Conservation (phyloP, 2,888 invertebrate genomes). For the Spodoptera exigua region DNA sequence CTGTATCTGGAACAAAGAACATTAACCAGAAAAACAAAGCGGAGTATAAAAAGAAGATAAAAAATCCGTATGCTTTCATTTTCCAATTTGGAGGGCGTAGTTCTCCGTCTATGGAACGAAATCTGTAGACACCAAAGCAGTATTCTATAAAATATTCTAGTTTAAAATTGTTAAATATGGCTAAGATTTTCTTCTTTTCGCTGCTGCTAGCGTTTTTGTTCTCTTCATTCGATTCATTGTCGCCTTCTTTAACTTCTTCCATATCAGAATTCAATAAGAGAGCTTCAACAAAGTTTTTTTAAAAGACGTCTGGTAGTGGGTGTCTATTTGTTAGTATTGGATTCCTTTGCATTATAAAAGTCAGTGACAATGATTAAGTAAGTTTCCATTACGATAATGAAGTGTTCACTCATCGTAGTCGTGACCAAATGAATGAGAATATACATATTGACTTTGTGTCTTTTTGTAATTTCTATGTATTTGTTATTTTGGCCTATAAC, state of each 20-base stretch:
- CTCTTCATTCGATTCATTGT: conserved; percentile 6
- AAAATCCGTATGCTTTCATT: conserved; percentile 31
- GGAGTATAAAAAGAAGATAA: conserved; percentile 18
- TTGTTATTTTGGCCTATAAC: too few species aligned
- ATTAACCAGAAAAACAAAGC: conserved; percentile 22
- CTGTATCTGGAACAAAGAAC: background rate
- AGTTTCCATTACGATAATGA: conserved; percentile 33
- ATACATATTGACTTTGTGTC: conserved; percentile 23
- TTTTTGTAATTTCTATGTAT: too few species aligned
- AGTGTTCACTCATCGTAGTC: conserved; percentile 9
- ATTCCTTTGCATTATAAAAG: background rate
- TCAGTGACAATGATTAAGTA: conserved; percentile 16
- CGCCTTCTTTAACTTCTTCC: conserved; percentile 33
- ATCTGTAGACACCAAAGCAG: conserved; percentile 39
- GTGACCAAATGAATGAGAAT: conserved; percentile 24
- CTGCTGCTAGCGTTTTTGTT: conserved; percentile 10
- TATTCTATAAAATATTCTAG: conserved; percentile 32
- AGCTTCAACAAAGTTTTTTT: background rate
- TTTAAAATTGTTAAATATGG: conserved; percentile 28
- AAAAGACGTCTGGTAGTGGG: conserved; percentile 20
- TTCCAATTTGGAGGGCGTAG: conserved; percentile 29
- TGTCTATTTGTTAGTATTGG: background rate
- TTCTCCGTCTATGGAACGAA: conserved; percentile 30
- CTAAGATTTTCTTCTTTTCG: conserved; percentile 20
- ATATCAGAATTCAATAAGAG: conserved; percentile 1